phyloP scores from a whole-genome alignment of 2,113 vertebrate genomes.

The Limanda limanda region DNA sequence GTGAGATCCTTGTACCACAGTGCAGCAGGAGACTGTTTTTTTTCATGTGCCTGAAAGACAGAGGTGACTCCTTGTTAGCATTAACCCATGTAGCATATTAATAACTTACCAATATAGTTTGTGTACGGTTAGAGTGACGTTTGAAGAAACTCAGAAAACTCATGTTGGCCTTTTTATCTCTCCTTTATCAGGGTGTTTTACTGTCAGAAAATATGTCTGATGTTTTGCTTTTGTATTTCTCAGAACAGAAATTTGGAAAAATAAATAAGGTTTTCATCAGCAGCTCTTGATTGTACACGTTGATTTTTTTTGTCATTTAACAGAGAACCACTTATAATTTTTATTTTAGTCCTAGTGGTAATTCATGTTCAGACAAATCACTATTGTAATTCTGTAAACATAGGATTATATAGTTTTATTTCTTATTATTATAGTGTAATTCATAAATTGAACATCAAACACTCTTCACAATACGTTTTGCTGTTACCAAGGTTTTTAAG shows the following conservation, averaged over 20 bases:
- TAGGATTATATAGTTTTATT: too few relatives aligned
- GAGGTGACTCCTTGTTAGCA: background rate
- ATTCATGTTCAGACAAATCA: too few relatives aligned
- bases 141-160: background rate
- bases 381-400: too few relatives aligned
- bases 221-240: slow-evolving; percentile 38
- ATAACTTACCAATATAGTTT: slow-evolving; percentile 2
- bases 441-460: too few relatives aligned
- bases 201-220: background rate
- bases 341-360: too few relatives aligned
- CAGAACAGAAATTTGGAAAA: slow-evolving; percentile 24
- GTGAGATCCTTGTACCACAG: background rate
- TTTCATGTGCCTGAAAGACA: background rate
- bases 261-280: background rate
- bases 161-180: slow-evolving; percentile 16
- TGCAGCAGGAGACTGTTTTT: slow-evolving; percentile 3
- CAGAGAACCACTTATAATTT: too few relatives aligned
- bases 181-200: slow-evolving; percentile 5
- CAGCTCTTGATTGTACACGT: too few relatives aligned
- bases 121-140: background rate
- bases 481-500: too few relatives aligned
- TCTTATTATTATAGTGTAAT: too few relatives aligned
- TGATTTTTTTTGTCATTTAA: too few relatives aligned
- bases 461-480: too few relatives aligned
- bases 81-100: slow-evolving; percentile 7